Percentiles rank a stretch among this genome's conserved stretches.
Evolutionary conservation across 1,140 invertebrate genomes (phyloP).

Genomic region (Venturia canescens): DNA sequence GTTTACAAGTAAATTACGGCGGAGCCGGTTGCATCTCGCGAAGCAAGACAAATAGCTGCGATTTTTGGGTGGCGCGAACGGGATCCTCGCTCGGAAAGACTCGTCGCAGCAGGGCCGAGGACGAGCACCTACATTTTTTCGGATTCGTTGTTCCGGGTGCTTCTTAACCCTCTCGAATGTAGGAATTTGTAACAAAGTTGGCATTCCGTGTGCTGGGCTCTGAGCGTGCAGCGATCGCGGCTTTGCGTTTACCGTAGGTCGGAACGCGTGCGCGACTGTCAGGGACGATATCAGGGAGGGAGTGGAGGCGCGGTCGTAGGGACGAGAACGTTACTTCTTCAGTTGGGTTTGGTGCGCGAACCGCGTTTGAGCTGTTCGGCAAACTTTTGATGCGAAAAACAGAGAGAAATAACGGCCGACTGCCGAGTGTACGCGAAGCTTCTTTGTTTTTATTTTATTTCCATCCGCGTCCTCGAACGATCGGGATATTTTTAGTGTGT

Average conservation of each 20-base stretch:
- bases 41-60: neutral
- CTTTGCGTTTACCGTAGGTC: conserved; percentile 52
- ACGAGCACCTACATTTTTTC: neutral
- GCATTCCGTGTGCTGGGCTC: neutral
- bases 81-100: neutral
- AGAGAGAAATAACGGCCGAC: neutral
- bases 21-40: neutral
- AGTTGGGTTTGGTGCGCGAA: conserved; percentile 74
- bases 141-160: neutral
- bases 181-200: neutral
- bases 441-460: conserved; percentile 41
- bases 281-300: conserved; percentile 60
- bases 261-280: conserved; percentile 70
- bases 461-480: neutral
- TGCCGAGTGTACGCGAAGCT: neutral
- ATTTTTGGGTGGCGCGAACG: neutral
- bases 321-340: conserved; percentile 64
- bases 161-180: neutral
- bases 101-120: neutral
- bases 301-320: conserved; percentile 68
- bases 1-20: neutral
- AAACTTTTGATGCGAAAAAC: conserved; percentile 36
- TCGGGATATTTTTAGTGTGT: too few species aligned
- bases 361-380: conserved; percentile 63
- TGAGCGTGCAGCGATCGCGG: neutral